Evolutionary conservation across 2,797 vertebrate species (phyloP).

Genomic region (Argyrosomus regius): DNA sequence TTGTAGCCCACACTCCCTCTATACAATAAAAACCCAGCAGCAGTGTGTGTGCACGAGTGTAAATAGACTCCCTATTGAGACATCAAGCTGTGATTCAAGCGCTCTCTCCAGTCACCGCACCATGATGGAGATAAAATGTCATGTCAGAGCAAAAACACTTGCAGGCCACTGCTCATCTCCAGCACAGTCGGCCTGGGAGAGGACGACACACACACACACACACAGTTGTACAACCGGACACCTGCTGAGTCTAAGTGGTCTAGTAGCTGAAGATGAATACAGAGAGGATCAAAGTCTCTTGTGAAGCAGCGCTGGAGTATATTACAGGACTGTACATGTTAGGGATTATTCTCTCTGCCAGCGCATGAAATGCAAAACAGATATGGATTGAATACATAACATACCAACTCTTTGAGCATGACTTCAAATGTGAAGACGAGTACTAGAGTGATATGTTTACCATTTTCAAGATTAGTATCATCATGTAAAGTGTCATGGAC

Average conservation of each 20-base stretch:
- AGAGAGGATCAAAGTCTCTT: slow-evolving; percentile 34
- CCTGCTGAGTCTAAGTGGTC: slow-evolving; percentile 59
- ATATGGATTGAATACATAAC: slow-evolving; percentile 4
- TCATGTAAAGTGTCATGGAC: not conserved
- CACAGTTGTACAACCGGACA: slow-evolving; percentile 24
- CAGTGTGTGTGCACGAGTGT: not conserved
- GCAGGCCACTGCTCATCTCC: slow-evolving; percentile 36
- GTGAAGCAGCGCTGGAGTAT: not conserved
- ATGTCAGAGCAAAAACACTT: slow-evolving; percentile 45
- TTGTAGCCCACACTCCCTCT: not conserved
- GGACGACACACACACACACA: too few relatives aligned
- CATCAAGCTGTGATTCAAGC: slow-evolving; percentile 53
- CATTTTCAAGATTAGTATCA: slow-evolving; percentile 7
- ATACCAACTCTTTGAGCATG: not conserved
- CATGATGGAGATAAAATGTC: slow-evolving; percentile 61
- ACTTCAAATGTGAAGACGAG: not conserved
- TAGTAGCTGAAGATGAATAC: slow-evolving; percentile 44
- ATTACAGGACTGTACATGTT: slow-evolving; percentile 27
- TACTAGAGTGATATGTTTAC: not conserved
- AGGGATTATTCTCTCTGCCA: slow-evolving; percentile 22
- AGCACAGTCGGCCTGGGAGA: slow-evolving; percentile 20
- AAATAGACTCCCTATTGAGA: slow-evolving; percentile 53
- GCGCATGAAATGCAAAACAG: slow-evolving; percentile 30
- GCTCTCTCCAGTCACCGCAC: slow-evolving; percentile 24
- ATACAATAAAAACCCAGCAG: slow-evolving; percentile 38